Base-by-base conservation (phyloP, 2,888 invertebrate species). In the Ischnura elegans region DNA sequence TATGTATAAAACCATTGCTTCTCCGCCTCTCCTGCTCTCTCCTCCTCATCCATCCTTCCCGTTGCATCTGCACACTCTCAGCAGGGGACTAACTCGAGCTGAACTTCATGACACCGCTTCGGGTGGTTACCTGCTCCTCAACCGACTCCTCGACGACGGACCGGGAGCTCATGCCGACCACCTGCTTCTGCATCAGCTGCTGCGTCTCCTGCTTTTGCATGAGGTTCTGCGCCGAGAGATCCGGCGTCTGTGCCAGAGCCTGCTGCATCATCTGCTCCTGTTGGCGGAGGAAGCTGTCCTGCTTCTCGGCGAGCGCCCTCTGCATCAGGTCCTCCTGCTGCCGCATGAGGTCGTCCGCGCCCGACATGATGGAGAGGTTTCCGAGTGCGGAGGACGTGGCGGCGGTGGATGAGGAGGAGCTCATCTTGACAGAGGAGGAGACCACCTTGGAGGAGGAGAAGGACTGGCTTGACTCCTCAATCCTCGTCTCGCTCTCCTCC, bases 121-220 rank as follows among this genome's bases (percentile, higher is more conserved):
- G 55, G 61, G 61, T 90, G 90, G 90, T 90, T 90, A 90, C 90
- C 90, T 90, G 90, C 90, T 90, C 90, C 43, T 90, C 90, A 13
- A 90, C 90, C 29, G 90, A 90, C 42, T 90, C 90, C 61, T 90
- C 61, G 51, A 90, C 90, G 55, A 90, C 90, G 61, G 61, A 61
- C 90, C 61, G 42, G 19, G 90, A 87, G 42, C 42, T 55, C 55
- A 55, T 61, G 42, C 55, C 61, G n/a, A 55, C 90, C 13, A 90
- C 61, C 43, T 61, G 42, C 90, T 90, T 90, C 90, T 90, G 55
- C 90, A 61, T 47, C 21, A 55, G 19, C 55, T 61, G 55, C 25
- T 87, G 87, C 42, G 87, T 25, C 43, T 55, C 43, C n/a, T 90
- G 90, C n/a, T n/a, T 43, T 42, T 87, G 87, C 76, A 76, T 8